A percentile compares a stretch with the other conserved stretches of the same genome.
These are phyloP conservation scores for Notamacropus eugenii DNA, from an alignment of 2,797 vertebrate genomes.

Conservation along the genomic window DNA sequence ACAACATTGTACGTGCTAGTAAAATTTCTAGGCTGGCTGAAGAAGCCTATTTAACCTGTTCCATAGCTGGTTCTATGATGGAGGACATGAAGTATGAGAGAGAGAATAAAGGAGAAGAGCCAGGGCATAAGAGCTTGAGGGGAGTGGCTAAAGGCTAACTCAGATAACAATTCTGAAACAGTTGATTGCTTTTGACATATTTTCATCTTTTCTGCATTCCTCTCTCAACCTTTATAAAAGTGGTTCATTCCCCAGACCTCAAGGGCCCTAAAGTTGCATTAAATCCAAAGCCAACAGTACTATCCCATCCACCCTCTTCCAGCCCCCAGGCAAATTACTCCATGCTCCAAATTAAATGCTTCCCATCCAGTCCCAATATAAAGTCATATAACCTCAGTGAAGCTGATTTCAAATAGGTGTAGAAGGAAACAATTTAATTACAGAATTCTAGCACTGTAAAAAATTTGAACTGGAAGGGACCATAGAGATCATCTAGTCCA, in stretches of 20 bases:
- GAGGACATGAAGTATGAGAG: background rate
- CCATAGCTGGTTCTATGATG: background rate
- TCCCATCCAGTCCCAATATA: background rate
- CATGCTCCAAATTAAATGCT: background rate
- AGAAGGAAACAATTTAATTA: background rate
- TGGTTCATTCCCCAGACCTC: background rate
- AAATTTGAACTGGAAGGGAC: background rate
- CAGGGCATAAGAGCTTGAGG: background rate
- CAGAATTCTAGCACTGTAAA: background rate
- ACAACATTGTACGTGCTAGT: background rate
- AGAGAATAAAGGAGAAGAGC: background rate
- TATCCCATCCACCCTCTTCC: no score
- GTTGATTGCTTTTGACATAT: background rate
- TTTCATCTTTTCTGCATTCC: background rate
- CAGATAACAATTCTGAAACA: background rate
- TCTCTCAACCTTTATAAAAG: background rate
- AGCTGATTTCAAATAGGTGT: background rate
- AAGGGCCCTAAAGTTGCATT: background rate
- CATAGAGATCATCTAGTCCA: background rate
- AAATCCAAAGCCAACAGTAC: background rate
- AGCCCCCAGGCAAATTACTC: background rate
- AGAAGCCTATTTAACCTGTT: background rate
- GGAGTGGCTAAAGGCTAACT: background rate
- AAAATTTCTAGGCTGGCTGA: background rate
- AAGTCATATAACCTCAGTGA: background rate